Conservation (phyloP, 2,113 vertebrate species). For the Felis chaus region DNA sequence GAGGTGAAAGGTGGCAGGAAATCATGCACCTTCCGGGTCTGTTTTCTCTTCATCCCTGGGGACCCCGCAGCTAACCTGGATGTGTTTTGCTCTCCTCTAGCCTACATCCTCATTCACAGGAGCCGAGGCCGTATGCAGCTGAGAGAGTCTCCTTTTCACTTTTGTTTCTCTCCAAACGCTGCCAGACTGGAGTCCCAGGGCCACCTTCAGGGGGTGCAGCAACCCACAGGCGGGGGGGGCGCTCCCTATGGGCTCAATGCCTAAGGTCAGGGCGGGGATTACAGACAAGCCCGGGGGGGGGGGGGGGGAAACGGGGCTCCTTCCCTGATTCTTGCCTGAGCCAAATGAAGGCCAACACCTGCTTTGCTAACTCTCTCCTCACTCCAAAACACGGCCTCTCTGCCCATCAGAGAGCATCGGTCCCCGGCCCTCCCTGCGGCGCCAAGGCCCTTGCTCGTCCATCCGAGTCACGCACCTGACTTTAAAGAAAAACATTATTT, state of each 20-base stretch:
- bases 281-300: neutral
- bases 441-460: neutral
- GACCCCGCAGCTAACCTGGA: neutral
- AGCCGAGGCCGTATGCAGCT: neutral
- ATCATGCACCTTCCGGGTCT: fast-evolving
- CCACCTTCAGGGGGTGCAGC: neutral
- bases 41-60: neutral
- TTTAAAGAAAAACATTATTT: neutral
- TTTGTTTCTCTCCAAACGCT: neutral
- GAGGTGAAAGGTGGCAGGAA: neutral
- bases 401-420: neutral
- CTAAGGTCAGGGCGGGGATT: too few relatives aligned
- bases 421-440: neutral
- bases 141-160: neutral
- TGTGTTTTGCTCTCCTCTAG: neutral
- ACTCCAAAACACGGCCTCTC: neutral
- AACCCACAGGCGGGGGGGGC: fast-evolving
- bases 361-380: neutral
- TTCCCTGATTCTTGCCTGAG: neutral
- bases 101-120: neutral
- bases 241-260: neutral
- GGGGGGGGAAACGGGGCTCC: neutral
- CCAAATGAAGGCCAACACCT: neutral
- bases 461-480: neutral
- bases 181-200: neutral